These are phyloP conservation scores for Hirtodrosophila trivittata DNA, from an alignment of 2,888 invertebrate genomes.

Conservation along the genomic window DNA sequence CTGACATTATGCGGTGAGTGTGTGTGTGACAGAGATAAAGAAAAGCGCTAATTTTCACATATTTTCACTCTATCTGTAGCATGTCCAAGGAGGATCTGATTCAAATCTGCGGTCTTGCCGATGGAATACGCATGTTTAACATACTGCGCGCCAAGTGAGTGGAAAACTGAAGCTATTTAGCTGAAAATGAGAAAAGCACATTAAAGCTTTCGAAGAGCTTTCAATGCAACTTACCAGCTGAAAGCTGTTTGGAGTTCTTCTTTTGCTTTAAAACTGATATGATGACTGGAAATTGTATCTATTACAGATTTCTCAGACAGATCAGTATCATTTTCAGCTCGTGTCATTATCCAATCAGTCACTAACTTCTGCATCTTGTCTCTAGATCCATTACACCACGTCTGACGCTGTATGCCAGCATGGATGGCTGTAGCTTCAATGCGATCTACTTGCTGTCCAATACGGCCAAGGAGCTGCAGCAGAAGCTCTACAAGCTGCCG, in stretches of 20 bases:
- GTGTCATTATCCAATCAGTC: too few relatives aligned
- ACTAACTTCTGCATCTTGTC: constrained; percentile 4
- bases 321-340: too few relatives aligned
- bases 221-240: too few relatives aligned
- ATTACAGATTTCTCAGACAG: too few relatives aligned
- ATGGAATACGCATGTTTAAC: constrained; percentile 96
- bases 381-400: constrained; percentile 89
- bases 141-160: constrained; percentile 92
- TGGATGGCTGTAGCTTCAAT: constrained; percentile 89
- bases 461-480: constrained; percentile 87
- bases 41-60: neutral
- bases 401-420: constrained; percentile 92
- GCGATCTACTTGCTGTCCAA: constrained; percentile 91
- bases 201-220: neutral
- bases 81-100: constrained; percentile 95
- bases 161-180: constrained; percentile 21
- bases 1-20: constrained; percentile 91
- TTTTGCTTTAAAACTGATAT: too few relatives aligned
- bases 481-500: constrained; percentile 87
- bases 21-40: neutral
- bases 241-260: too few relatives aligned
- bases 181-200: constrained; percentile 20
- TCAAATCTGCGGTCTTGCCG: constrained; percentile 96
- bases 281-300: too few relatives aligned
- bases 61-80: constrained; percentile 77